A percentile compares a stretch with the other conserved stretches of the same genome.
phyloP scores from a whole-genome alignment of 2,797 vertebrate genomes.

The Anableps anableps region DNA sequence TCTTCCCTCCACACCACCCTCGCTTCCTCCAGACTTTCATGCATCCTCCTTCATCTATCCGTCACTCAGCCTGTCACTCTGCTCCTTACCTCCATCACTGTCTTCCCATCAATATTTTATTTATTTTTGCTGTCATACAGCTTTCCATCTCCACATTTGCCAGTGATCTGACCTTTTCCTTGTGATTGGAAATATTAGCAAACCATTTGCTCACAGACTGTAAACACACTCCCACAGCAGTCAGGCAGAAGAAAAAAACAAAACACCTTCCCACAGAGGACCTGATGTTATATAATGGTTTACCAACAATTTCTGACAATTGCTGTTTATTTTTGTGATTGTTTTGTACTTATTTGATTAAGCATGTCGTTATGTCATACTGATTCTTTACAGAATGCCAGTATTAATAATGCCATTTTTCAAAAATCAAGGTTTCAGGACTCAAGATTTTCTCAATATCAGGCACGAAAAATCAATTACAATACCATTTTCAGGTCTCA shows the following conservation, averaged over 20 bases:
- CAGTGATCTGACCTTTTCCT: slow-evolving; percentile 21
- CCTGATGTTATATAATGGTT: slow-evolving; percentile 69
- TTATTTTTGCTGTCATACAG: slow-evolving; percentile 1
- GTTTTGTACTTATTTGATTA: slow-evolving; percentile 26
- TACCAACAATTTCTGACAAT: slow-evolving; percentile 53
- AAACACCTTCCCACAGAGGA: slow-evolving; percentile 67
- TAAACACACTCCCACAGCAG: slow-evolving; percentile 26
- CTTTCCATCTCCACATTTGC: slow-evolving; percentile 15
- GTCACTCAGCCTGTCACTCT: slow-evolving; percentile 27
- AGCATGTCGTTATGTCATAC: background rate
- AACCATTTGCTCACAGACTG: slow-evolving; percentile 41
- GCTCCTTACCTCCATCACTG: slow-evolving; percentile 30
- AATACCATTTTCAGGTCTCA: background rate
- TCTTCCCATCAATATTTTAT: background rate
- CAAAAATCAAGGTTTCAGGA: background rate
- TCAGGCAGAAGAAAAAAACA: slow-evolving; percentile 43
- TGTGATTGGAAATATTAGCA: slow-evolving; percentile 47
- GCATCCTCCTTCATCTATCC: slow-evolving; percentile 31
- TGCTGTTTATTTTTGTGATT: slow-evolving; percentile 43
- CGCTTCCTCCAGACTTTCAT: slow-evolving; percentile 35
- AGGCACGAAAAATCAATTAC: background rate
- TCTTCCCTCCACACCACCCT: slow-evolving; percentile 36
- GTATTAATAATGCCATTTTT: background rate
- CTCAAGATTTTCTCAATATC: background rate
- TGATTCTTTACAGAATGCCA: background rate